These are phyloP conservation scores for Alaudala cheleensis DNA, from an alignment of 2,113 vertebrate species.

Conservation along the genomic window DNA sequence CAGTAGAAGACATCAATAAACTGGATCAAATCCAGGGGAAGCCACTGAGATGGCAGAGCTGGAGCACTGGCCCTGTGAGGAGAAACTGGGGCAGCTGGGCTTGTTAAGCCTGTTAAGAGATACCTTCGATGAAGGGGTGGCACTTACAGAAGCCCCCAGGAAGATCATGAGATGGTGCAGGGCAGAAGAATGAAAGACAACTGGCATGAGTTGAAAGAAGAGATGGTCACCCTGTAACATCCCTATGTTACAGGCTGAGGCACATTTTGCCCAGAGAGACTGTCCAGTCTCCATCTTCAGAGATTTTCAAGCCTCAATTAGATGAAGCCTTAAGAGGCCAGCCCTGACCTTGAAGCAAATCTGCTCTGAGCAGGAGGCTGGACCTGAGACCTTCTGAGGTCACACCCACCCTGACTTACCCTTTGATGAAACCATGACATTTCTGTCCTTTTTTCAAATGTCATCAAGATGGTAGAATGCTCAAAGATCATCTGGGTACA, in stretches of 20 bases:
- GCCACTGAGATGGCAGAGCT: not conserved
- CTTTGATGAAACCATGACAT: not conserved
- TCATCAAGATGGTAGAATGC: not conserved
- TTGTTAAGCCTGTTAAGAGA: not conserved
- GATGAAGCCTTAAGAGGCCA: not conserved
- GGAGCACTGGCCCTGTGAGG: not conserved
- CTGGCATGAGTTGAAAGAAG: not conserved
- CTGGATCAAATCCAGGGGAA: not conserved
- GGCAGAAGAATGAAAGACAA: not conserved
- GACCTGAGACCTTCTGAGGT: not conserved
- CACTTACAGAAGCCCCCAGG: not conserved
- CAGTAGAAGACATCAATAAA: not conserved
- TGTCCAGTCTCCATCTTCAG: not conserved
- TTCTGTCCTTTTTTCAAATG: not conserved
- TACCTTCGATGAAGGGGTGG: accelerated
- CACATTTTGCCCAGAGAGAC: not conserved
- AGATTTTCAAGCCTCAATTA: not conserved
- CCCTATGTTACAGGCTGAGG: not conserved
- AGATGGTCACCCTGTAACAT: not conserved
- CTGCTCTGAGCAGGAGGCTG: not conserved
- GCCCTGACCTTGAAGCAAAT: not conserved
- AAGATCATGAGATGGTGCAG: not conserved
- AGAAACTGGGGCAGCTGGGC: not conserved
- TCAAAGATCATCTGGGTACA: not conserved
- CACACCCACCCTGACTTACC: not conserved